A percentile compares a stretch with the other conserved stretches of the same genome.
phyloP scores from a whole-genome alignment of 2,888 invertebrate genomes.

The Acrocera orbiculus region DNA sequence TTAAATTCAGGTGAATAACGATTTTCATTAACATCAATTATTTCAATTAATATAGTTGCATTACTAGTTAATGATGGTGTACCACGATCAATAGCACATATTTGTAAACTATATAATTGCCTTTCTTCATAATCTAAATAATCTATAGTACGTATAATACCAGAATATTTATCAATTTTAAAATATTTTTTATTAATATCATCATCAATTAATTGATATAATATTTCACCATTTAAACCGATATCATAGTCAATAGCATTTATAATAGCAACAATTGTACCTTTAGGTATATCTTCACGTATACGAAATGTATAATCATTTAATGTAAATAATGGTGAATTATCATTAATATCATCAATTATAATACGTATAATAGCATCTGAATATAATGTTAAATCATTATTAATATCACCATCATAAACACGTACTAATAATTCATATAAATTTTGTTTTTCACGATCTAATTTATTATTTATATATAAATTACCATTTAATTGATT shows the following conservation, averaged over 20 bases:
- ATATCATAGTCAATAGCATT: slow-evolving; percentile 69
- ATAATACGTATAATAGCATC: slow-evolving; percentile 67
- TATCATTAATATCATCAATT: slow-evolving; percentile 83
- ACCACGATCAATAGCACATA: slow-evolving; percentile 73
- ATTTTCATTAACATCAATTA: slow-evolving; percentile 91
- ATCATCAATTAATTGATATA: slow-evolving; percentile 60
- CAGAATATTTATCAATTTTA: slow-evolving; percentile 67
- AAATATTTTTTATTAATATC: slow-evolving; percentile 48
- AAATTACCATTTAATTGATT: slow-evolving; percentile 62
- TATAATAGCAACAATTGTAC: slow-evolving; percentile 71
- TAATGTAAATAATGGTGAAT: slow-evolving; percentile 64
- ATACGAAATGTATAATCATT: slow-evolving; percentile 61
- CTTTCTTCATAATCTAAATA: slow-evolving; percentile 75
- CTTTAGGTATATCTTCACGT: slow-evolving; percentile 78
- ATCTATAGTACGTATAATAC: slow-evolving; percentile 63
- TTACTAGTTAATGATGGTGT: slow-evolving; percentile 62
- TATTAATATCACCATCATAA: slow-evolving; percentile 48
- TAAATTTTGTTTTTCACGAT: slow-evolving; percentile 66
- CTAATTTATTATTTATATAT: slow-evolving; percentile 54
- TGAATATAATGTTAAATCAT: slow-evolving; percentile 46
- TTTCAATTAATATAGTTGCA: slow-evolving; percentile 65
- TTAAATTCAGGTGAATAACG: slow-evolving; percentile 63
- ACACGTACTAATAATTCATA: slow-evolving; percentile 68
- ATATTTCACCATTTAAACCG: slow-evolving; percentile 61
- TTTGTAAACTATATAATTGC: slow-evolving; percentile 74